phyloP scores from a whole-genome alignment of 2,888 invertebrate genomes.

The Trachelus stipa region DNA sequence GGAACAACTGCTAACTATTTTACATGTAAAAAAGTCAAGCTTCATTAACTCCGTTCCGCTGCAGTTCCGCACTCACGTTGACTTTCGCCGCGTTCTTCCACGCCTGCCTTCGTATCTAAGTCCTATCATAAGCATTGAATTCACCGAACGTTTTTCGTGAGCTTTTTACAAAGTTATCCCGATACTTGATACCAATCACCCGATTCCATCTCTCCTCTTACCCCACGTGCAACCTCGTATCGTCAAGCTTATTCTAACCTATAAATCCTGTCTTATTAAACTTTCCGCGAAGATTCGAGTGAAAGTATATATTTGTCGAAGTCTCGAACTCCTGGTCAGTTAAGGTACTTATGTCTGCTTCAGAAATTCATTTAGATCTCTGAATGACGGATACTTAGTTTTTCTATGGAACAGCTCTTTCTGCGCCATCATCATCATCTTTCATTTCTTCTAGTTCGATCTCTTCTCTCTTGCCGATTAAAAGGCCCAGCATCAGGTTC shows the following conservation, averaged over 20 bases:
- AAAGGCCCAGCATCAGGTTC: not conserved
- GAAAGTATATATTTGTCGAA: not conserved
- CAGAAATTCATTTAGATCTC: not conserved
- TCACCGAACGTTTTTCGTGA: not conserved
- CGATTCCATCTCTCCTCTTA: not conserved
- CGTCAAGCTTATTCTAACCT: not conserved
- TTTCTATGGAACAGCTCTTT: not conserved
- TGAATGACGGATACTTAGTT: not conserved
- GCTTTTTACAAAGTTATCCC: not conserved
- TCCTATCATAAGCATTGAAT: not conserved
- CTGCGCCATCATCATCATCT: not conserved
- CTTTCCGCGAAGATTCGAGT: not conserved
- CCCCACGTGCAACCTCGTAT: not conserved
- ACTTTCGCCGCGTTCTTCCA: not conserved
- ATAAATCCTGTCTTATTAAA: not conserved
- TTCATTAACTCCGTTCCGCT: not conserved
- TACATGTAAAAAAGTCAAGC: not conserved
- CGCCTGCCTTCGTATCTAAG: not conserved
- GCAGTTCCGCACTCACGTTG: not conserved
- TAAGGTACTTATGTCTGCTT: not conserved
- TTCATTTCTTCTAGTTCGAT: not conserved
- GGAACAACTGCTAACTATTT: not conserved
- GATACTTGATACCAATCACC: not conserved
- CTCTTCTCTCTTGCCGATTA: not conserved
- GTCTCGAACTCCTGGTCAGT: not conserved